Evolutionary conservation across 2,113 vertebrate genomes (phyloP).

Genomic region (Noturus placidus): DNA sequence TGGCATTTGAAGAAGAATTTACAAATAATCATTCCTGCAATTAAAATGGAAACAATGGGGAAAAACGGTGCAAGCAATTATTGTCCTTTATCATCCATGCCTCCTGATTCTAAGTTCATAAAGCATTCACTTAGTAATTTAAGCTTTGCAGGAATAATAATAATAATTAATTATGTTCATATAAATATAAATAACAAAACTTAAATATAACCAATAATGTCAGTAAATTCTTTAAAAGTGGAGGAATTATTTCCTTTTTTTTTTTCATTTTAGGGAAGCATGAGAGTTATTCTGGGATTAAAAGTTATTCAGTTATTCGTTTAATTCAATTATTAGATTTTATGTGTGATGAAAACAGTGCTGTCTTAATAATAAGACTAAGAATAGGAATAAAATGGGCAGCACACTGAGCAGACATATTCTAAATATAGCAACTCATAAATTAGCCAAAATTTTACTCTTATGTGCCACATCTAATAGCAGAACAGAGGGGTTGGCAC

Average conservation of each 20-base stretch:
- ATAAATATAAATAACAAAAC: background rate
- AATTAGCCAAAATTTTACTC: background rate
- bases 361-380: background rate
- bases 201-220: background rate
- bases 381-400: background rate
- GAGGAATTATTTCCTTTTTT: background rate
- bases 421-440: background rate
- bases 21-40: background rate
- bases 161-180: background rate
- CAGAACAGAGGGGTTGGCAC: background rate
- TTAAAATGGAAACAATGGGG: background rate
- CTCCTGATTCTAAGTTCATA: background rate
- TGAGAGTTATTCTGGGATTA: background rate
- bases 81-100: background rate
- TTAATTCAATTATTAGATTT: background rate
- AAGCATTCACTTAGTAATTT: background rate
- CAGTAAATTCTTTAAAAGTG: background rate
- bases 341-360: background rate
- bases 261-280: background rate
- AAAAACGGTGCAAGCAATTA: background rate
- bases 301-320: background rate
- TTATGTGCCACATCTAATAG: background rate
- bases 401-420: background rate
- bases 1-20: constrained; percentile 1
- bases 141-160: background rate